Base-by-base conservation (phyloP, 2,113 vertebrate species). In the Xyliphius kryptos region DNA sequence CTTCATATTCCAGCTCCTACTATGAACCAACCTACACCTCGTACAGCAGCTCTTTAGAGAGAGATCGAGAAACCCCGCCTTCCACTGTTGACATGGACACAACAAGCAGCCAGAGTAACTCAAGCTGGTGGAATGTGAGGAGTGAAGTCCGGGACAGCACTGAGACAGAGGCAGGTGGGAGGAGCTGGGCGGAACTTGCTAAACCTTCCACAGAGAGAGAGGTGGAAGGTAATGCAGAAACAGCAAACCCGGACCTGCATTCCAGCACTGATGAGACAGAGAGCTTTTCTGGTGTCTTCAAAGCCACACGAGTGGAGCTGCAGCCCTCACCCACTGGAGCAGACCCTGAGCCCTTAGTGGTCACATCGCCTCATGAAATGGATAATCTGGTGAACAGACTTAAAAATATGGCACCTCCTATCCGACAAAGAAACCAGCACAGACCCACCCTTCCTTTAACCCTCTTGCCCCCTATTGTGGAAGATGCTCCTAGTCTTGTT, bases 321-420 rank as follows among this genome's bases (percentile, higher is more conserved):
- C 69, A 67, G 52, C 48, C 77, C n/a, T 86, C 85, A 12, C 68
- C 77, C 0, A 52, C 71, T 2, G 19, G 52, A 8, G 0, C 21
- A 0, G 68, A 63, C 10, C 78, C 77, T 0, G 88, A 89, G 32
- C 79, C 85, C 17, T 61, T 67, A 0, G 87, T 89, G 41, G 71
- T 81, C 32, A 63, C 70, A 54, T 70, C 80, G 59, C 75, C 69
- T 14, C 71, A 52, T 13, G 90, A 97, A 38, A 91, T 98, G 88
- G 91, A 96, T 36, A 84, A 66, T 15, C 86, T 95, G 0, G 82
- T 92, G 75, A 92, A 93, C 64, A 93, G 91, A 0, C 82, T 98
- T 14, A 89, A 89, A 66, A 92, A 72, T 80, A 92, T 97, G 90
- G 90, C 89, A 9, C 82, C 89, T 36, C 82, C 90, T 0, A 69